Conservation (phyloP, 1,140 invertebrate genomes). For the Leptinotarsa undecemlineata region DNA sequence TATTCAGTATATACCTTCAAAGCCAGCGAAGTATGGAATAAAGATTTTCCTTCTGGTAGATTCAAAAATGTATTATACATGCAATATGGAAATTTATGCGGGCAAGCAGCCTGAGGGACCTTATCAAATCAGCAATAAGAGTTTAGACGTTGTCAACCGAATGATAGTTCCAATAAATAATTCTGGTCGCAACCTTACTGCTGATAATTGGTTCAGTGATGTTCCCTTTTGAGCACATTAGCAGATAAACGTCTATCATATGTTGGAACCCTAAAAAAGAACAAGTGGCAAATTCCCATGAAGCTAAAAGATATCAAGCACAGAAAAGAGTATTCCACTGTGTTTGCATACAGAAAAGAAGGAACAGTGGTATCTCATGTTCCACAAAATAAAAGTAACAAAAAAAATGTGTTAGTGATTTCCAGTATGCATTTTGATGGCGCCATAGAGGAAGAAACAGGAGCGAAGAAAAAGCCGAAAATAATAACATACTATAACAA, state of each 20-base stretch:
- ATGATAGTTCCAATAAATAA: constrained; percentile 12
- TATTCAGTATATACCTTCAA: constrained; percentile 19
- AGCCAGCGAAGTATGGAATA: constrained; percentile 27
- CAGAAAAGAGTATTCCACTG: background rate
- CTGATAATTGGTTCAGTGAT: constrained; percentile 16
- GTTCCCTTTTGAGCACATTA: background rate
- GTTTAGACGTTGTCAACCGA: constrained; percentile 17
- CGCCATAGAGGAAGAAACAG: constrained; percentile 27
- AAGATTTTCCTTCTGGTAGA: constrained; percentile 24
- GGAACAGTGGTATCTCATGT: background rate
- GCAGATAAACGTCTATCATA: background rate
- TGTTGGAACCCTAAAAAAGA: background rate
- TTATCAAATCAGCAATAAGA: constrained; percentile 2
- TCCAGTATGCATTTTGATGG: constrained; percentile 40
- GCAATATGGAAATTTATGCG: constrained; percentile 27
- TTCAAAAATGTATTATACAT: background rate
- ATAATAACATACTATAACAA: constrained; percentile 27
- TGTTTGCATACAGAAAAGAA: constrained; percentile 30
- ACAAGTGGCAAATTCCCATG: constrained; percentile 1
- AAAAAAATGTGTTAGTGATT: constrained; percentile 37
- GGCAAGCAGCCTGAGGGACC: constrained; percentile 13
- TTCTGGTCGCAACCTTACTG: constrained; percentile 10
- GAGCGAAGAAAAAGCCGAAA: constrained; percentile 22
- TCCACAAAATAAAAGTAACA: constrained; percentile 34
- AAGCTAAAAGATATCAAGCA: background rate